Evolutionary conservation across 2,113 vertebrate species (phyloP), one percentile per base, ranked within the genome.

Genomic region (Lutjanus erythropterus): DNA sequence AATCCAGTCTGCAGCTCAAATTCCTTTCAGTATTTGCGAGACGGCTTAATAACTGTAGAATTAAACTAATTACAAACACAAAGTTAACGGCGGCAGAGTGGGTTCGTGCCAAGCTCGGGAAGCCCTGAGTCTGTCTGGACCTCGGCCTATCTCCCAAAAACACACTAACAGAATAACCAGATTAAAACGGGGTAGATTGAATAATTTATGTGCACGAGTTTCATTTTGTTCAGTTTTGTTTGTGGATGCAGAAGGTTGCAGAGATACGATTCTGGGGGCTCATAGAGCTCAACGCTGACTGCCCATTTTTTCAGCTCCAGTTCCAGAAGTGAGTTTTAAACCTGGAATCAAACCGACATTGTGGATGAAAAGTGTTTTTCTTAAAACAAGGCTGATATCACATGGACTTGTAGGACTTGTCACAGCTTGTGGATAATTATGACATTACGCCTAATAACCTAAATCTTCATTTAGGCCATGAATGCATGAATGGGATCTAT

Each of bases 61-160:
- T 88, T 87, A 87, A 87, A 90, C 86, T 86, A 86, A 89, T 91
- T 89, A 85, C 84, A 79, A 90, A 84, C 89, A 84, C 80, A 86
- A 80, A 76, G 70, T 71, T 44, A 75, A 31, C 19, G 47, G 86
- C 71, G 31, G 75, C 85, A 59, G 68, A 31, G 27, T 12, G 2
- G 42, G 52, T 53, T 35, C 25, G 19, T 75, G 80, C 80, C 81
- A 78, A 79, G 82, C 69, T 80, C 72, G 6, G 47, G 66, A 53
- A 68, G 59, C 79, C 71, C 75, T 67, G 67, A 77, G 80, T n/a
- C n/a, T 84, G 83, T 64, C 78, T 84, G 86, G 86, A 86, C 52
- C 47, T 37, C 9, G 4, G 75, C 83, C 83, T 87, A 78, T 84
- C 86, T 86, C 29, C 65, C 59, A 74, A 66, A 84, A 81, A 85